Evolutionary conservation across 2,797 vertebrate species (phyloP).

Genomic region (Gallirallus australis): DNA sequence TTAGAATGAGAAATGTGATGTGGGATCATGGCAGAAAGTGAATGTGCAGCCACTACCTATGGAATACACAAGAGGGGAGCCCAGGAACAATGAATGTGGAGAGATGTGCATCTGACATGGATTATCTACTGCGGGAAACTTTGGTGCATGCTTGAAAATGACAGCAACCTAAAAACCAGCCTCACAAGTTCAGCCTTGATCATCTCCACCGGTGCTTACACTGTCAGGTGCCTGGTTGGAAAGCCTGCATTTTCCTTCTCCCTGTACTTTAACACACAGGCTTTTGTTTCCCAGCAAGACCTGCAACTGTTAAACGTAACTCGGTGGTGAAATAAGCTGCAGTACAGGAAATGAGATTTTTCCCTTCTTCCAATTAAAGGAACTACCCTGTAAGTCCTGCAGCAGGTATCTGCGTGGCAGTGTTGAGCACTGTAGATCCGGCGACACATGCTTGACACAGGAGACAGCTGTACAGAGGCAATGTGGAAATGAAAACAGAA

Average conservation of each 20-base stretch:
- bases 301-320: not conserved
- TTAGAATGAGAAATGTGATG: not conserved
- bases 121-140: not conserved
- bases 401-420: not conserved
- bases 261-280: not conserved
- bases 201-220: not conserved
- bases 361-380: slow-evolving; percentile 2
- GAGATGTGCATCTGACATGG: not conserved
- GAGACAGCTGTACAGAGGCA: not conserved
- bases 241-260: not conserved
- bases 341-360: not conserved
- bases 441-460: not conserved
- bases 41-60: not conserved
- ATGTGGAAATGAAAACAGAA: slow-evolving; percentile 16
- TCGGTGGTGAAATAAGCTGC: not conserved
- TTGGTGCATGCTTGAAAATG: not conserved
- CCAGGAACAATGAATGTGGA: not conserved
- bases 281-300: slow-evolving; percentile 2
- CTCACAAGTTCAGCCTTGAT: slow-evolving; percentile 5
- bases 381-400: not conserved
- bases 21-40: not conserved
- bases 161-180: not conserved
- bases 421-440: not conserved
- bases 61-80: not conserved
- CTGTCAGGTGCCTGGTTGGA: not conserved